Percentiles rank a stretch among this genome's conserved stretches.
These are phyloP conservation scores for Halictus quadricinctus DNA, from an alignment of 2,888 invertebrate species.

Conservation along the genomic window DNA sequence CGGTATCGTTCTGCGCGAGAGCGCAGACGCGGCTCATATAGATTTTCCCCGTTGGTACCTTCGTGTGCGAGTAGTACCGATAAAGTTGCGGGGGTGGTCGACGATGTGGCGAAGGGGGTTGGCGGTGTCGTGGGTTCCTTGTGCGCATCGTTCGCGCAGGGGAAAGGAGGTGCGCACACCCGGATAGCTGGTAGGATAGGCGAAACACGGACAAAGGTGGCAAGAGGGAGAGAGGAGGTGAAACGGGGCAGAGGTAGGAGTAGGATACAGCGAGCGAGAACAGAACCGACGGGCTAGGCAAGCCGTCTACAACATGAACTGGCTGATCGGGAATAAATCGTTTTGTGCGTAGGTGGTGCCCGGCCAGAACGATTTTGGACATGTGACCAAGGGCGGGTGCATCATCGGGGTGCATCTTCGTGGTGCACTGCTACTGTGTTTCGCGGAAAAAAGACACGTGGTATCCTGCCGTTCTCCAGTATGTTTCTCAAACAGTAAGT, in stretches of 20 bases:
- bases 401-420: constrained; percentile 60
- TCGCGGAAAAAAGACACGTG: constrained; percentile 61
- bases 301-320: constrained; percentile 63
- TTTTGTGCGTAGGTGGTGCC: constrained; percentile 59
- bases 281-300: constrained; percentile 71
- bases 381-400: constrained; percentile 64
- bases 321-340: constrained; percentile 64
- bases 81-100: constrained; percentile 40
- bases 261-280: constrained; percentile 57
- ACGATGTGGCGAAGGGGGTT: constrained; percentile 34
- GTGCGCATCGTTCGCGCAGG: constrained; percentile 43
- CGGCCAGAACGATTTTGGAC: constrained; percentile 61
- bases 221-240: constrained; percentile 32
- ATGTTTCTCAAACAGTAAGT: constrained; percentile 48
- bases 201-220: constrained; percentile 32
- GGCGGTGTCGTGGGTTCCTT: constrained; percentile 17
- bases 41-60: constrained; percentile 76
- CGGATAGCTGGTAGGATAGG: constrained; percentile 53
- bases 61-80: constrained; percentile 39
- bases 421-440: constrained; percentile 48
- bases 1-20: constrained; percentile 2
- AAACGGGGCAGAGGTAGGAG: constrained; percentile 41
- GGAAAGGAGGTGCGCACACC: constrained; percentile 53
- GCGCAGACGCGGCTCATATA: constrained; percentile 81
- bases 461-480: constrained; percentile 35